Base-by-base conservation (phyloP, 1,140 invertebrate genomes). In the Platorchestia sp. region DNA sequence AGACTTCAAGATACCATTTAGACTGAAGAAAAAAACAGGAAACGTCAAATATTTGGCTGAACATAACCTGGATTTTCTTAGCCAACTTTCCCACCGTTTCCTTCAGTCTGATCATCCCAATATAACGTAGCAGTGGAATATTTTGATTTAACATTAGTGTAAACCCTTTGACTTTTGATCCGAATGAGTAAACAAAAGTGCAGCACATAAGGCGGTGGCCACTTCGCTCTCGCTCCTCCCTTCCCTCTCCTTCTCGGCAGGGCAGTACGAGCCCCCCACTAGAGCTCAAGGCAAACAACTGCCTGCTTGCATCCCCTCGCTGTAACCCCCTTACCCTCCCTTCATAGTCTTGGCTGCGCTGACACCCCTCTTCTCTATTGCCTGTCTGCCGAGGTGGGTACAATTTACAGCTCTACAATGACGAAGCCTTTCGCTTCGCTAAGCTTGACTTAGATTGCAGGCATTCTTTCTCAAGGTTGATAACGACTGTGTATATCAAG, bases 271-370 rank as follows among this genome's bases (percentile, higher is more conserved):
- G 59, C 59, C 1, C 59, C 36, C 14, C 59, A 75, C 59, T 27
- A 75, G 59, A 75, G 59, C 59, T 75, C 59, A 75, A 75, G 59
- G 59, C 59, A 75, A 75, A 75, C 59, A 75, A 75, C 59, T 75
- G 59, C 10, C 59, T 75, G 59, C 59, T 75, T 75, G 59, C 59
- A 75, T 75, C 27, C 59, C 59, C 59, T 75, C 59, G 1, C 59
- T 36, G 7, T 36, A 36, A n/a, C 59, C 59, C 59, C 59, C 10
- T 22, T 22, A 75, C 59, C 59, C 59, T 75, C 10, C 3, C 10
- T 75, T 75, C 59, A 75, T 22, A 10, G 59, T 22, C 59, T 75
- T 75, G 59, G 59, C 59, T 75, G 59, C 59, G 36, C 59, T 22
- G 59, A 10, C 59, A 75, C 27, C 59, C 59, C 59, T 75, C 59